Evolutionary conservation across 2,888 invertebrate genomes (phyloP).

Genomic region (Nowickia ferox): DNA sequence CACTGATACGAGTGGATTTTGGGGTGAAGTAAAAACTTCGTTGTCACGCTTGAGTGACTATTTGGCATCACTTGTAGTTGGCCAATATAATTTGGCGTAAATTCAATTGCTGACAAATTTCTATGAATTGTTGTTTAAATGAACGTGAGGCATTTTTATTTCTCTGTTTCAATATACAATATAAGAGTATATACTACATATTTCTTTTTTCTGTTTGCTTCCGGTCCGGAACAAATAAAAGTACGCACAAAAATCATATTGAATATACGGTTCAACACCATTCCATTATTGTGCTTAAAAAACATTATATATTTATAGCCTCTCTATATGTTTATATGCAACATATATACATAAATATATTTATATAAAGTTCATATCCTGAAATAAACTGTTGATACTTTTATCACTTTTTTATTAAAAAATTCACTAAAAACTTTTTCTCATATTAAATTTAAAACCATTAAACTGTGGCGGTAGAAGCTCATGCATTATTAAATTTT

Average conservation of each 20-base stretch:
- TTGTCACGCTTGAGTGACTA: constrained; percentile 70
- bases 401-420: constrained; percentile 44
- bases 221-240: constrained; percentile 70
- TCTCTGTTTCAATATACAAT: constrained; percentile 16
- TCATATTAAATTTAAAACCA: constrained; percentile 41
- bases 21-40: constrained; percentile 64
- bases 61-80: constrained; percentile 71
- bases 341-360: too few species aligned
- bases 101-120: constrained; percentile 72
- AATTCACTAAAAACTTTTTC: constrained; percentile 15
- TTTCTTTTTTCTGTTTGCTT: constrained; percentile 39
- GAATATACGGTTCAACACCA: constrained; percentile 66
- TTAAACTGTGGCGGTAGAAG: constrained; percentile 45
- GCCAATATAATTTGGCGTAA: constrained; percentile 72
- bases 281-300: constrained; percentile 28
- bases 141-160: constrained; percentile 70
- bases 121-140: constrained; percentile 69
- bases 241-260: constrained; percentile 64
- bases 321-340: too few species aligned
- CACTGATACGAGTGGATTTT: constrained; percentile 35
- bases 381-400: constrained; percentile 68
- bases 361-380: constrained; percentile 48
- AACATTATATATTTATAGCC: constrained; percentile 47
- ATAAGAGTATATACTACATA: background rate
- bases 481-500: constrained; percentile 55